A percentile compares a stretch with the other conserved stretches of the same genome.
phyloP scores from a whole-genome alignment of 1,140 invertebrate genomes.

The Harlomillsia oculata region DNA sequence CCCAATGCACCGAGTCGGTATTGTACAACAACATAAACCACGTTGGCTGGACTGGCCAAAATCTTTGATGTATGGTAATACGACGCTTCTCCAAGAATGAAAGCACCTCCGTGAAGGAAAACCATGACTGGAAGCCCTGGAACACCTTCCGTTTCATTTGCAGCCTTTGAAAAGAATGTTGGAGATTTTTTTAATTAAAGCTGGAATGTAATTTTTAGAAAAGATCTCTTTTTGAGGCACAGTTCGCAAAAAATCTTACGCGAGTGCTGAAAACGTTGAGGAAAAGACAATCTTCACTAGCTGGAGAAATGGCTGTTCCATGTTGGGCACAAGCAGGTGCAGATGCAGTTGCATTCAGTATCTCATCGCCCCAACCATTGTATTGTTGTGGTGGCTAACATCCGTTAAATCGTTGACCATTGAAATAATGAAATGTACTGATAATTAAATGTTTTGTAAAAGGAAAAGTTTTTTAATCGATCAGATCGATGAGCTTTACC shows the following conservation, averaged over 20 bases:
- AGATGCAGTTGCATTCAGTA: slow-evolving; percentile 40
- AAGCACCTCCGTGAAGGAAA: slow-evolving; percentile 34
- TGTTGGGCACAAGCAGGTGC: slow-evolving; percentile 40
- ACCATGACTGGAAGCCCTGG: slow-evolving; percentile 36
- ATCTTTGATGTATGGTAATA: background rate
- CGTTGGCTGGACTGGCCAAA: slow-evolving; percentile 39
- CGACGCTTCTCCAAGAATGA: slow-evolving; percentile 10
- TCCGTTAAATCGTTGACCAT: background rate
- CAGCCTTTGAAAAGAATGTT: slow-evolving; percentile 47
- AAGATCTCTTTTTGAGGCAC: too few species aligned
- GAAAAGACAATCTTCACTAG: slow-evolving; percentile 51
- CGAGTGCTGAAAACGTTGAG: slow-evolving; percentile 51
- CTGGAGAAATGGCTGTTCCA: slow-evolving; percentile 40
- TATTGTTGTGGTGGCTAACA: slow-evolving; percentile 37
- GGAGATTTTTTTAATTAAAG: background rate
- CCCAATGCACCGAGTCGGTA: slow-evolving; percentile 52
- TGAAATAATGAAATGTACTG: background rate
- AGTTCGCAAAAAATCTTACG: too few species aligned
- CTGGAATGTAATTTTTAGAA: slow-evolving; percentile 45
- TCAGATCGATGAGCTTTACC: too few species aligned
- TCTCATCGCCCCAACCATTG: slow-evolving; percentile 38
- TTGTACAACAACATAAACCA: slow-evolving; percentile 53
- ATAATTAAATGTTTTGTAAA: background rate
- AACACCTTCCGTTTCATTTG: background rate
- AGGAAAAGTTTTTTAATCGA: background rate